Evolutionary conservation across 2,888 invertebrate genomes (phyloP).

Genomic region (Drosophila eohydei): DNA sequence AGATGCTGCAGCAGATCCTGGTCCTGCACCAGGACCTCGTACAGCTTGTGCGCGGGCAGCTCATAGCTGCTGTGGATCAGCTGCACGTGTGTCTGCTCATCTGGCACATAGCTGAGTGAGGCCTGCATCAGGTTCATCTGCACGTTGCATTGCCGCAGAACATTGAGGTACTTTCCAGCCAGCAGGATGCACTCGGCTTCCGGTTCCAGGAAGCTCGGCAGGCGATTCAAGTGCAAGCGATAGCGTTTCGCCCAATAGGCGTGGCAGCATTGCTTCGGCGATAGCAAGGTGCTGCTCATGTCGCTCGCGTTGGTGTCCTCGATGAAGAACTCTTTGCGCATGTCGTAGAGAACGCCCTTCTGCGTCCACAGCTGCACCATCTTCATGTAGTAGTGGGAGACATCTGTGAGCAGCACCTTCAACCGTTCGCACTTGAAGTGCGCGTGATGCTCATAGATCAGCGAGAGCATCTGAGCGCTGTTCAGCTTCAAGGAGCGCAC

Average conservation of each 20-base stretch:
- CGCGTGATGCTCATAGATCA: constrained; percentile 41
- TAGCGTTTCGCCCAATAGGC: constrained; percentile 60
- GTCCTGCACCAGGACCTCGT: constrained; percentile 40
- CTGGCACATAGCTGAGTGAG: constrained; percentile 40
- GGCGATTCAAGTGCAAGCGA: constrained; percentile 24
- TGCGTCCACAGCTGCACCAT: constrained; percentile 69
- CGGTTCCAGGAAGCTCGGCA: constrained; percentile 53
- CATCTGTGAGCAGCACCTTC: constrained; percentile 25
- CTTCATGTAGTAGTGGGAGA: constrained; percentile 56
- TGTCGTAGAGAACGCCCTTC: constrained; percentile 62
- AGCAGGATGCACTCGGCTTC: constrained; percentile 39
- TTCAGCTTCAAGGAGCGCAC: constrained; percentile 33
- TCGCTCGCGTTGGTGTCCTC: constrained; percentile 51
- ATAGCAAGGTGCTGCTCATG: constrained; percentile 46
- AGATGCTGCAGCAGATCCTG: constrained; percentile 44
- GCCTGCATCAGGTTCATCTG: constrained; percentile 50
- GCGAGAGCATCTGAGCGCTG: constrained; percentile 48
- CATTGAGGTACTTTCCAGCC: constrained; percentile 66
- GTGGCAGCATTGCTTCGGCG: constrained; percentile 58
- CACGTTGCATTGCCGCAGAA: constrained; percentile 64
- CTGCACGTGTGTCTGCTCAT: constrained; percentile 20
- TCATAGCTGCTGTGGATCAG: constrained; percentile 54
- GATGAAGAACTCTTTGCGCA: constrained; percentile 56
- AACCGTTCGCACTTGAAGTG: constrained; percentile 31
- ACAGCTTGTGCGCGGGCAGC: constrained; percentile 48